These are phyloP conservation scores for Hermaeophaga mercurialis DNA, from an alignment of 2,888 invertebrate genomes.

Conservation along the genomic window DNA sequence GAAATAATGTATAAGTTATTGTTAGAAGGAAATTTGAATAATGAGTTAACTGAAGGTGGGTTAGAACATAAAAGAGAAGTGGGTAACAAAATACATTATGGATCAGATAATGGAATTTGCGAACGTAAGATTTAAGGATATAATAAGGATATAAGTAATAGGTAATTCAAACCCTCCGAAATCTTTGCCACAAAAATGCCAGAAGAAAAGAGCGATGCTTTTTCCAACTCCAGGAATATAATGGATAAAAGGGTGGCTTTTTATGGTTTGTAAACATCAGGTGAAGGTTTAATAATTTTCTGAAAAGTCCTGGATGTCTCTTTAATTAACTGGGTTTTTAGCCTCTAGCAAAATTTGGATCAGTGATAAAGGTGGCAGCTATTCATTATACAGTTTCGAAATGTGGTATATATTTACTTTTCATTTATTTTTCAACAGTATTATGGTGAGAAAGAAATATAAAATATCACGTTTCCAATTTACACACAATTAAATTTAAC, in stretches of 20 bases:
- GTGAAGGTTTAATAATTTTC: background rate
- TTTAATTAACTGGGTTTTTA: background rate
- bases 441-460: no score
- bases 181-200: slow-evolving; percentile 3
- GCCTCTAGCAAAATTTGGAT: no score
- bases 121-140: slow-evolving; percentile 10
- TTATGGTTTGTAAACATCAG: background rate
- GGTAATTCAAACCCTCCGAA: slow-evolving; percentile 6
- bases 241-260: background rate
- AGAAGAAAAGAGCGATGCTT: background rate
- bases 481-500: no score
- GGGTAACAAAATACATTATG: slow-evolving; percentile 21
- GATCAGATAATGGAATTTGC: slow-evolving; percentile 23
- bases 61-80: slow-evolving; percentile 23
- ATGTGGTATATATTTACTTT: no score
- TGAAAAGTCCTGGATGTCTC: background rate
- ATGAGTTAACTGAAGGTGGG: slow-evolving; percentile 17
- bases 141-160: slow-evolving; percentile 18
- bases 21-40: slow-evolving; percentile 17
- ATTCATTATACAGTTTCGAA: no score
- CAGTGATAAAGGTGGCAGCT: no score
- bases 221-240: background rate
- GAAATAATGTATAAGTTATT: slow-evolving; percentile 21
- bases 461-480: no score
- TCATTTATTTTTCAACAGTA: no score